phyloP scores from a whole-genome alignment of 1,140 invertebrate species.

The Drosophila novamexicana region DNA sequence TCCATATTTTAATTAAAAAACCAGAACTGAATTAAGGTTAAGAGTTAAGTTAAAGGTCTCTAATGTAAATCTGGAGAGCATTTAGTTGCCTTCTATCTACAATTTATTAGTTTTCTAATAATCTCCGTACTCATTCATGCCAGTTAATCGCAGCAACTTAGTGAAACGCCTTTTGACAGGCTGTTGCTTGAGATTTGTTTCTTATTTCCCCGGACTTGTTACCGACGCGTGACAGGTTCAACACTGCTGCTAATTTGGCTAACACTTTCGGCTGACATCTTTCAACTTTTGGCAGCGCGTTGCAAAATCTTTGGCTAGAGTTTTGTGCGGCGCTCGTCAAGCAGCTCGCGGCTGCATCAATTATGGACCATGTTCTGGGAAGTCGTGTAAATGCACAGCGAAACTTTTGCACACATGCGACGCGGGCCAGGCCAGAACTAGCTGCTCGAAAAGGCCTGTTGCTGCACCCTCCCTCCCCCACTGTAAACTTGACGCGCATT shows the following conservation, averaged over 20 bases:
- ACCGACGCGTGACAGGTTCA: slow-evolving; percentile 60
- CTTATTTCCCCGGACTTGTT: slow-evolving; percentile 5
- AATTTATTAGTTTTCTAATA: neutral
- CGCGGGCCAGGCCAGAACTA: neutral
- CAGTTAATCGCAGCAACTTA: slow-evolving; percentile 37
- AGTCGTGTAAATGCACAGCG: slow-evolving; percentile 63
- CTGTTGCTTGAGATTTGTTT: neutral
- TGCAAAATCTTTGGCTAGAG: slow-evolving; percentile 33
- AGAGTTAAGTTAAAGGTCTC: too few relatives aligned
- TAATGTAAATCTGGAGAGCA: neutral
- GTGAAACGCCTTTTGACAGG: slow-evolving; percentile 13
- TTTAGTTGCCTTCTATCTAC: neutral
- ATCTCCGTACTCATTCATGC: too few relatives aligned
- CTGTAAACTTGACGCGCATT: slow-evolving; percentile 39
- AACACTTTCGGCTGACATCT: slow-evolving; percentile 68
- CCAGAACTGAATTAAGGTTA: too few relatives aligned
- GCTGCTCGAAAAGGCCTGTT: neutral
- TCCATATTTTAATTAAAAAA: too few relatives aligned
- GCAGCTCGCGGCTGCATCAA: slow-evolving; percentile 59
- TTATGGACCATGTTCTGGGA: slow-evolving; percentile 57
- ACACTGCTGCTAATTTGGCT: slow-evolving; percentile 66
- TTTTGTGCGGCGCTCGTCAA: slow-evolving; percentile 9
- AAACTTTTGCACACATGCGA: slow-evolving; percentile 53
- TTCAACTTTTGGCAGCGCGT: slow-evolving; percentile 50
- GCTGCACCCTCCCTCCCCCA: neutral